A percentile compares a stretch with the other conserved stretches of the same genome.
Evolutionary conservation across 2,797 vertebrate genomes (phyloP).

Genomic region (Gambelia wislizenii): DNA sequence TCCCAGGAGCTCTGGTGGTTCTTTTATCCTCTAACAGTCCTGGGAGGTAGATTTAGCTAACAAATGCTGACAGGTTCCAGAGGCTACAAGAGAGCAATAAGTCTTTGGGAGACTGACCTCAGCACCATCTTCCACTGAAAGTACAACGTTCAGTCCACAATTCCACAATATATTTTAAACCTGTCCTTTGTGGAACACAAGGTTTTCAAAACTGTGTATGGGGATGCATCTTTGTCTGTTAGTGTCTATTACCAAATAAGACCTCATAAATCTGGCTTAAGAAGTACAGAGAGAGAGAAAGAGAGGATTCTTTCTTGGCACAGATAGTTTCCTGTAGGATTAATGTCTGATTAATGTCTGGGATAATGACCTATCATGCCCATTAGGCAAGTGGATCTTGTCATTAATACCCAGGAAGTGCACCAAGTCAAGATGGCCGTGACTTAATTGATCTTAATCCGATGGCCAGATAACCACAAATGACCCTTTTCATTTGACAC

Average conservation of each 20-base stretch:
- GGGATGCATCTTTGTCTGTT: too few species aligned
- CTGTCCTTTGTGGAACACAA: neutral
- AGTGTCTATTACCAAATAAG: neutral
- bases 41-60: neutral
- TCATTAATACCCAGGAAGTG: conserved; percentile 7
- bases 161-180: neutral
- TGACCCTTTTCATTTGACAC: neutral
- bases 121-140: neutral
- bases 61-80: neutral
- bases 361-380: neutral
- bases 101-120: neutral
- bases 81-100: neutral
- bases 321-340: conserved; percentile 1
- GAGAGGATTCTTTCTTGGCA: too few species aligned
- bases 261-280: neutral
- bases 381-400: neutral
- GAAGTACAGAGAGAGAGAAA: neutral
- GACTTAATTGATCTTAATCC: neutral
- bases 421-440: neutral
- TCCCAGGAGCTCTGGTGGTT: neutral
- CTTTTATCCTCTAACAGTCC: neutral
- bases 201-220: neutral
- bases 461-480: neutral
- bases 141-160: neutral
- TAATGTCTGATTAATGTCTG: neutral